Conservation (phyloP, 2,888 invertebrate genomes). For the Rapana venosa region DNA sequence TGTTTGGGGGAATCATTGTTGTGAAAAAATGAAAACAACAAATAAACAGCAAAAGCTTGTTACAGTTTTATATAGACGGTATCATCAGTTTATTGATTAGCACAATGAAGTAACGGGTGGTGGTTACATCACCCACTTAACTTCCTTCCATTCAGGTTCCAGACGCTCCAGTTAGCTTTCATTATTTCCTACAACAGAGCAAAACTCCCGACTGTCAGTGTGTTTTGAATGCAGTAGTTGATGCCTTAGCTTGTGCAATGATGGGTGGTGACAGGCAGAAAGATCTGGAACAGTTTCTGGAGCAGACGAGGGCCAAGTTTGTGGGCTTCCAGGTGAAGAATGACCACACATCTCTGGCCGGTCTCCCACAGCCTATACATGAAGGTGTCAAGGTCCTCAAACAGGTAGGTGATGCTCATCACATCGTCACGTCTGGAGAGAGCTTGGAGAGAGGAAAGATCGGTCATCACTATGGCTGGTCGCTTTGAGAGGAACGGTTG, state of each 20-base stretch:
- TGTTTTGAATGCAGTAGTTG: not conserved
- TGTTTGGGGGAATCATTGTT: too few species aligned
- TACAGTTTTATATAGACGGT: too few species aligned
- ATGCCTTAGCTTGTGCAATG: not conserved
- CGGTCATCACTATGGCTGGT: too few species aligned
- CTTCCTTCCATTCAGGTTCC: not conserved
- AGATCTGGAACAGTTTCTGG: constrained; percentile 94
- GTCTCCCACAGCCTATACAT: constrained; percentile 96
- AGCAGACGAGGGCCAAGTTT: constrained; percentile 94
- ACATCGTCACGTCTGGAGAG: too few species aligned
- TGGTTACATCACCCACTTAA: not conserved
- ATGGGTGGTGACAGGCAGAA: constrained; percentile 66
- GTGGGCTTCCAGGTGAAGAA: constrained; percentile 95
- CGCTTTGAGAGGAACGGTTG: too few species aligned
- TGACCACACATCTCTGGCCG: constrained; percentile 90
- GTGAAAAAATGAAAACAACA: too few species aligned
- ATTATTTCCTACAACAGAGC: not conserved
- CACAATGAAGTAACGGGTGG: too few species aligned
- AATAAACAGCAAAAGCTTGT: too few species aligned
- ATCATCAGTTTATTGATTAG: too few species aligned
- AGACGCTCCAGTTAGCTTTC: not conserved
- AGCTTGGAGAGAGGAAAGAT: too few species aligned
- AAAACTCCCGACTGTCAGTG: too few species aligned
- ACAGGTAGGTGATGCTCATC: constrained; percentile 79
- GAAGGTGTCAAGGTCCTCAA: constrained; percentile 95